These are phyloP conservation scores for Drepanosiphum platanoidis DNA, from an alignment of 2,888 invertebrate genomes.

Conservation along the genomic window DNA sequence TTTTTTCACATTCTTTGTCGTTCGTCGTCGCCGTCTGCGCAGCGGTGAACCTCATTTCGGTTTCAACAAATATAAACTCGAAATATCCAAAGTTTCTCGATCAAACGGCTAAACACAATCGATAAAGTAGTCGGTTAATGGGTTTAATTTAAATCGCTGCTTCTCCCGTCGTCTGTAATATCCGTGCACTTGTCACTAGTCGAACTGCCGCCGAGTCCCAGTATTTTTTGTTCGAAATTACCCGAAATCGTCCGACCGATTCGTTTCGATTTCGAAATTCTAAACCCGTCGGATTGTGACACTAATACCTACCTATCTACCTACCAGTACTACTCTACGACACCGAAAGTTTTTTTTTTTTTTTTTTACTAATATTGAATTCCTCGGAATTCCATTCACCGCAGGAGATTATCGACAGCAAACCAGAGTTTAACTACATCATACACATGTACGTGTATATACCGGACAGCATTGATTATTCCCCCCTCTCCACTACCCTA, in stretches of 20 bases:
- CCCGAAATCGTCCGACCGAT: neutral
- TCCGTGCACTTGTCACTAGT: neutral
- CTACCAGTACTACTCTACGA: too few relatives aligned
- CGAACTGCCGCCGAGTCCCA: neutral
- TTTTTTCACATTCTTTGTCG: too few relatives aligned
- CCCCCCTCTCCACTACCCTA: neutral
- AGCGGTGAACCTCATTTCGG: slow-evolving; percentile 5
- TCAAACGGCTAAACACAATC: neutral
- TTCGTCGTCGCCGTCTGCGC: too few relatives aligned
- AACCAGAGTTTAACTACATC: neutral
- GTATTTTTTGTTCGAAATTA: slow-evolving; percentile 18
- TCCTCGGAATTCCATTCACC: neutral
- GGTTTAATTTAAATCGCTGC: neutral
- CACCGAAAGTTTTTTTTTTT: neutral
- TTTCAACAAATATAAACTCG: neutral
- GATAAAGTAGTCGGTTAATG: neutral
- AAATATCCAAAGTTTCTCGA: neutral
- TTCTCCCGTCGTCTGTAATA: neutral
- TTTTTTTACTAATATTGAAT: neutral
- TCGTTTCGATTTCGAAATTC: slow-evolving; percentile 36
- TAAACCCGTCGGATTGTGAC: neutral
- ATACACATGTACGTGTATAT: too few relatives aligned
- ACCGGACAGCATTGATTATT: slow-evolving; percentile 32
- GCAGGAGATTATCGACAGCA: neutral
- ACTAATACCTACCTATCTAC: too few relatives aligned